Conservation (phyloP, 2,797 vertebrate genomes). For the Notoglanidium macrostoma region DNA sequence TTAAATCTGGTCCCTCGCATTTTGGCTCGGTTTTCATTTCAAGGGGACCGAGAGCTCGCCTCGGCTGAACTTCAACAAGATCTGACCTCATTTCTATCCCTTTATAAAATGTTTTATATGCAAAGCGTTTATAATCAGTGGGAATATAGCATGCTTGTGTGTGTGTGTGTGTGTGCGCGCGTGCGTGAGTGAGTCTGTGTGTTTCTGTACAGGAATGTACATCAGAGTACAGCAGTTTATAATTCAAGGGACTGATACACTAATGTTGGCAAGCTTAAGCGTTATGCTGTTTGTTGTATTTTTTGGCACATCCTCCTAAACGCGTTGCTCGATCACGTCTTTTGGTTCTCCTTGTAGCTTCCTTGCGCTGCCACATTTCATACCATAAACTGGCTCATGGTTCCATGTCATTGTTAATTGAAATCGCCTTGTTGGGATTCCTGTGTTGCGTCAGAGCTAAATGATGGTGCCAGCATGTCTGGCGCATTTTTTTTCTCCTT, state of each 20-base stretch:
- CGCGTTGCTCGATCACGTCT: slow-evolving; percentile 16
- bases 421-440: slow-evolving; percentile 21
- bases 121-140: slow-evolving; percentile 44
- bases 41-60: slow-evolving; percentile 53
- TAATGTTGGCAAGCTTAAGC: slow-evolving; percentile 69
- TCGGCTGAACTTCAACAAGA: slow-evolving; percentile 54
- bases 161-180: slow-evolving; percentile 60
- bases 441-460: slow-evolving; percentile 17
- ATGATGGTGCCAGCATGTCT: slow-evolving; percentile 28
- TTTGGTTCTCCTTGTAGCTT: slow-evolving; percentile 23
- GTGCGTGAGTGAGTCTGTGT: slow-evolving; percentile 60
- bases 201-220: slow-evolving; percentile 67
- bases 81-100: slow-evolving; percentile 70
- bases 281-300: slow-evolving; percentile 61
- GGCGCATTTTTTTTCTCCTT: background rate
- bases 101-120: slow-evolving; percentile 62
- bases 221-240: slow-evolving; percentile 68
- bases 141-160: slow-evolving; percentile 55
- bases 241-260: slow-evolving; percentile 68
- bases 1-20: slow-evolving; percentile 50
- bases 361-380: background rate
- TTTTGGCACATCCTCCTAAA: slow-evolving; percentile 62
- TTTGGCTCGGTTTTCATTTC: slow-evolving; percentile 58
- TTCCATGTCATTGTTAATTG: slow-evolving; percentile 20
- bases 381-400: slow-evolving; percentile 10